Conservation (phyloP, 2,888 invertebrate genomes). For the Polydesmus complanatus region DNA sequence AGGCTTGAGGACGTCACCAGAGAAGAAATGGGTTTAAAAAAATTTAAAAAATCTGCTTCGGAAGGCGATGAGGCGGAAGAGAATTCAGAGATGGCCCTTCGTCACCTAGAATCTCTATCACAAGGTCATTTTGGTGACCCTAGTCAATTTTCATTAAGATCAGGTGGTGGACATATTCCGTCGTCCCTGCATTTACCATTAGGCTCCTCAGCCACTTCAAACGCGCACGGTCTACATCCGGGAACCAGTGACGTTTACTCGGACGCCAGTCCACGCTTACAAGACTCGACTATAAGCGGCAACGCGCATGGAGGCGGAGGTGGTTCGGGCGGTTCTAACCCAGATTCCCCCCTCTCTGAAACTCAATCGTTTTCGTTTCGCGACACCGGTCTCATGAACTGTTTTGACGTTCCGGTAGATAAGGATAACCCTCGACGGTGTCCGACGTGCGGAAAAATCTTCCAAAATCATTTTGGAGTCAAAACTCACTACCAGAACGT, state of each 20-base stretch:
- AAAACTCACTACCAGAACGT: conserved; percentile 93
- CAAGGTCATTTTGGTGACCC: conserved; percentile 54
- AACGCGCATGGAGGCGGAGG: conserved; percentile 35
- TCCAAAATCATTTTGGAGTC: conserved; percentile 82
- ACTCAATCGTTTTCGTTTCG: conserved; percentile 20
- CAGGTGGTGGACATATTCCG: conserved; percentile 25
- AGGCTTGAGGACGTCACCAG: not conserved
- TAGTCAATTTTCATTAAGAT: conserved; percentile 25
- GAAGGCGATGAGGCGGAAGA: conserved; percentile 29
- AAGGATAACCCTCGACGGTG: conserved; percentile 83
- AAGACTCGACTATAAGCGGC: conserved; percentile 37
- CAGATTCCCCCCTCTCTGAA: conserved; percentile 23
- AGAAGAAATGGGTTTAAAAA: not conserved
- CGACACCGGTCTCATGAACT: conserved; percentile 22
- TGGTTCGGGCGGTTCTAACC: conserved; percentile 16
- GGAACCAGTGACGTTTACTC: conserved; percentile 29
- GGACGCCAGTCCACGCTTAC: conserved; percentile 40
- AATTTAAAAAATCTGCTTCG: not conserved
- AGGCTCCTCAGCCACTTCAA: conserved; percentile 17
- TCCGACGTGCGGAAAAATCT: conserved; percentile 80
- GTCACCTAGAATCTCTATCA: conserved; percentile 63
- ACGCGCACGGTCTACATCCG: conserved; percentile 18
- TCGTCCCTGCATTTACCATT: conserved; percentile 22
- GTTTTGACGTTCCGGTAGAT: conserved; percentile 67
- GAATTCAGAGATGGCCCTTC: conserved; percentile 49